Base-by-base conservation (phyloP, 2,113 vertebrate species). In the Cariama cristata region DNA sequence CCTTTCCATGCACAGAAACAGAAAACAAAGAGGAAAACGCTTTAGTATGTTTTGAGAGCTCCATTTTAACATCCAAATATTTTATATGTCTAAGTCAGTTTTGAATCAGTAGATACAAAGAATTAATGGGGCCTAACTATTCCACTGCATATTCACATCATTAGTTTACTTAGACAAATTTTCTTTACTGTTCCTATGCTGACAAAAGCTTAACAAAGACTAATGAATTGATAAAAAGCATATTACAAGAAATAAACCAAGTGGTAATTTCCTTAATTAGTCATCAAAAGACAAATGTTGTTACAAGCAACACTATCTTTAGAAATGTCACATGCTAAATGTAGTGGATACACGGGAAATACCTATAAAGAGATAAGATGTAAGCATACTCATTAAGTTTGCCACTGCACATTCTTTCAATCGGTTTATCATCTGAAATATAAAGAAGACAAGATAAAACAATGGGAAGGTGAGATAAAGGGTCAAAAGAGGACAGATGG, bases 101-200 rank as follows among this genome's bases (percentile, higher is more conserved):
- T 38, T 91, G 68, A 77, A 89, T 66, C 64, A 30, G 47, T 58
- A 89, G 26, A 42, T 88, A 71, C 42, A 84, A 77, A 47, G 32
- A 86, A 86, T 80, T 92, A 88, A 96, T 71, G 72, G 12, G 15
- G 32, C 76, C 56, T 86, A 86, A 86, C 30, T 83, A 95, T 88
- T 73, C 58, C 14, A 92, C 6, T 80, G 53, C 45, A 69, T 76
- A 86, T 38, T 88, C 47, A 73, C 35, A 76, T 30, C 49, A 79
- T 60, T 73, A 92, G 19, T 60, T 95, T 67, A 94, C 64, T 86
- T 79, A 67, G 50, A 50, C 75, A 84, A 68, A 56, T 88, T 88
- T 90, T 80, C 63, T 73, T 73, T 69, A 66, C 28, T 53, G 10
- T 30, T 86, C 20, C 14, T 60, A 22, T 47, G 27, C 85, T 32